These are phyloP conservation scores for Alca torda DNA, from an alignment of 2,797 vertebrate genomes.

Conservation along the genomic window DNA sequence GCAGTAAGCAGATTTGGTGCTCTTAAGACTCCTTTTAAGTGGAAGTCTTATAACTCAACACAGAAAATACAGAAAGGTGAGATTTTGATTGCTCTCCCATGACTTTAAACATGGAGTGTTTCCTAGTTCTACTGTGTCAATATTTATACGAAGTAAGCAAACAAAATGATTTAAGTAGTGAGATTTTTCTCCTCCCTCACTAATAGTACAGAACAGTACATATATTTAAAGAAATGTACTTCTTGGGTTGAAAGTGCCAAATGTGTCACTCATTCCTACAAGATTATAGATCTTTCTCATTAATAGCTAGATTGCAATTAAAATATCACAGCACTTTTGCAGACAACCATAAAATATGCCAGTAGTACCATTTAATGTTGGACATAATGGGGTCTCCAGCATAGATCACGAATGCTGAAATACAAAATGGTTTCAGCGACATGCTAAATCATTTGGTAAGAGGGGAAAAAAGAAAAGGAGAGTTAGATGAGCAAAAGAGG, in stretches of 20 bases:
- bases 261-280: not conserved
- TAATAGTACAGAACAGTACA: not conserved
- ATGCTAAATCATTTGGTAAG: not conserved
- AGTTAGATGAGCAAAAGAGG: not conserved
- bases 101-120: not conserved
- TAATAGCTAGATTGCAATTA: slow-evolving; percentile 31
- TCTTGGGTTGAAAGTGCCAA: not conserved
- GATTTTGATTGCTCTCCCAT: not conserved
- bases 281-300: slow-evolving; percentile 12
- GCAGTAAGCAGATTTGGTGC: not conserved
- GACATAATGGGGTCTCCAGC: slow-evolving; percentile 28
- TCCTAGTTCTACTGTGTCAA: not conserved
- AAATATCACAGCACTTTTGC: slow-evolving; percentile 18
- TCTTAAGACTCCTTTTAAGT: not conserved
- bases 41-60: not conserved
- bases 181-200: not conserved
- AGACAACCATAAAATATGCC: slow-evolving; percentile 19
- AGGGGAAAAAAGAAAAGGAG: not conserved
- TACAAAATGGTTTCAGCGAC: not conserved
- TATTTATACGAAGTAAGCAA: not conserved
- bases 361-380: slow-evolving; percentile 8
- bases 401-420: not conserved
- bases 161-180: not conserved
- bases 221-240: not conserved
- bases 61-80: not conserved